A percentile compares a stretch with the other conserved stretches of the same genome.
Conservation (phyloP, 30 jellyfish, hydroid and myxozoan genomes). For the Pseudorhiza aurosa region DNA sequence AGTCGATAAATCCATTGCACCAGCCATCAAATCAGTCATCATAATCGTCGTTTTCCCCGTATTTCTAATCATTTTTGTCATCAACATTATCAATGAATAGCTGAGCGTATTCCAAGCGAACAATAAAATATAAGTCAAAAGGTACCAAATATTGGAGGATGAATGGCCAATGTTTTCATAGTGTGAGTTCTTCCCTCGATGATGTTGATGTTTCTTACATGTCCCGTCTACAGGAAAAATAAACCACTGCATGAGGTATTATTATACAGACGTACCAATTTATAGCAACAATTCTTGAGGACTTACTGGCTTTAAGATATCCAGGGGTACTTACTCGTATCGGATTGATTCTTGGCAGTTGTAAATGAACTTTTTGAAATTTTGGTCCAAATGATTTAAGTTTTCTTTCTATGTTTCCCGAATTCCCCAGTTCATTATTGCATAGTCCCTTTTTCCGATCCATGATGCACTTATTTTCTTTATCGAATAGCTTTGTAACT, state of each 20-base stretch:
- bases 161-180: constrained; percentile 67
- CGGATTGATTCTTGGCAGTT: constrained; percentile 74
- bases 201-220: constrained; percentile 43
- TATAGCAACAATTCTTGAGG: no score
- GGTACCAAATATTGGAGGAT: constrained; percentile 87
- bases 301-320: no score
- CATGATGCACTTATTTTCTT: background rate
- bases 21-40: no score
- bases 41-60: background rate
- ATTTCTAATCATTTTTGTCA: background rate
- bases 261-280: no score
- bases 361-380: constrained; percentile 75
- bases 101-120: no score
- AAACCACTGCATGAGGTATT: background rate
- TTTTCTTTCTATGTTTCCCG: background rate
- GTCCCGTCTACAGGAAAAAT: constrained; percentile 57
- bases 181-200: constrained; percentile 18
- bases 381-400: constrained; percentile 63
- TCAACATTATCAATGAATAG: no score
- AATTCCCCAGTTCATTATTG: background rate
- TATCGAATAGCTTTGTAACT: no score
- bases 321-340: constrained; percentile 45
- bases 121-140: no score
- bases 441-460: background rate
- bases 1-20: no score